Percentiles rank a stretch among this genome's conserved stretches.
These are phyloP conservation scores for Drosophila seguyi DNA, from an alignment of 1,140 invertebrate species.

Conservation along the genomic window DNA sequence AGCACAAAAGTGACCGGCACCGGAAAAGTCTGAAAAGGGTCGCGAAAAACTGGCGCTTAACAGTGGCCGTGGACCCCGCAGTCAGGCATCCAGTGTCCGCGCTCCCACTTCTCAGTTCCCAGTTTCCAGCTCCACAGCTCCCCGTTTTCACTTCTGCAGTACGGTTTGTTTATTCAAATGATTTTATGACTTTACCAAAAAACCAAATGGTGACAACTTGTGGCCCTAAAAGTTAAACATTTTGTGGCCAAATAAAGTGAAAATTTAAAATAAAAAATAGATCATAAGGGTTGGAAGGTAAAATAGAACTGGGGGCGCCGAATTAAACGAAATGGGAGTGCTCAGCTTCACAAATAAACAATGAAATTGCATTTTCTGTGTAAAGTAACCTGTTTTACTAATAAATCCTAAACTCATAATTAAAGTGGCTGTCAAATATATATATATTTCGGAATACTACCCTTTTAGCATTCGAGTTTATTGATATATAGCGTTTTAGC, in stretches of 20 bases:
- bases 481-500: too few species aligned
- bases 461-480: too few species aligned
- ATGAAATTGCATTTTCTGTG: not conserved
- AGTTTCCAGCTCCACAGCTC: not conserved
- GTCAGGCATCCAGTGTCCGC: not conserved
- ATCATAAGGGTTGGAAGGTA: not conserved
- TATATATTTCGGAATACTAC: too few species aligned
- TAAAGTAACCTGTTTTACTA: not conserved
- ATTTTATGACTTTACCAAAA: slow-evolving; percentile 75
- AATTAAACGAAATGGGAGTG: not conserved
- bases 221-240: slow-evolving; percentile 74
- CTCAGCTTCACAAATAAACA: not conserved
- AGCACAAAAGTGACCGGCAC: slow-evolving; percentile 37
- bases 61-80: slow-evolving; percentile 8
- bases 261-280: slow-evolving; percentile 18
- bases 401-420: too few species aligned
- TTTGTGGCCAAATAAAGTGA: slow-evolving; percentile 66
- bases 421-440: too few species aligned
- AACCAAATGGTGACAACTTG: slow-evolving; percentile 78
- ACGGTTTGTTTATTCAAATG: slow-evolving; percentile 74
- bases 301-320: not conserved
- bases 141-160: not conserved
- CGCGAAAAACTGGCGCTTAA: slow-evolving; percentile 58
- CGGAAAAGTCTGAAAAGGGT: slow-evolving; percentile 22
- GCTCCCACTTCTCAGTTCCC: not conserved